A percentile compares a stretch with the other conserved stretches of the same genome.
Evolutionary conservation across 2,888 invertebrate species (phyloP).

Genomic region (Acrobeloides nanus): DNA sequence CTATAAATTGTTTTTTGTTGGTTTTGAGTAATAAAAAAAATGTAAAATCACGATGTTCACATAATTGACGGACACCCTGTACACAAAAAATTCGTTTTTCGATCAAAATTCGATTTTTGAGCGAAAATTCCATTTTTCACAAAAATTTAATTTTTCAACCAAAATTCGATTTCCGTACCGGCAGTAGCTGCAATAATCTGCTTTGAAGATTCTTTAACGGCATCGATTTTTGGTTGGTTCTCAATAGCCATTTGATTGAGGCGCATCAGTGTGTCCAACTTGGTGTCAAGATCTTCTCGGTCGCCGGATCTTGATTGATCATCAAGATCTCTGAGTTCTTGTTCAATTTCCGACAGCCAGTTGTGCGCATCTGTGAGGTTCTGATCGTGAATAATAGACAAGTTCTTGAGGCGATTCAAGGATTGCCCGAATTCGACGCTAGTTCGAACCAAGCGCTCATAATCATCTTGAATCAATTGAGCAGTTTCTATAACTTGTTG

Average conservation of each 20-base stretch:
- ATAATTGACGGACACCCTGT: too few relatives aligned
- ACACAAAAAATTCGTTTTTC: too few relatives aligned
- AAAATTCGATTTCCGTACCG: constrained; percentile 15
- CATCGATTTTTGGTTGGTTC: constrained; percentile 14
- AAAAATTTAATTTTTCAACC: too few relatives aligned
- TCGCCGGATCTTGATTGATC: not conserved
- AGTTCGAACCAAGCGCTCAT: constrained; percentile 12
- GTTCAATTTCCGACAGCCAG: constrained; percentile 16
- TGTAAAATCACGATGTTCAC: too few relatives aligned
- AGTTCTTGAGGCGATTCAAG: constrained; percentile 14
- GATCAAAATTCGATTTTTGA: too few relatives aligned
- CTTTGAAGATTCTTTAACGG: constrained; percentile 5
- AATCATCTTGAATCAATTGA: constrained; percentile 16
- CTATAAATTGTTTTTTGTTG: too few relatives aligned
- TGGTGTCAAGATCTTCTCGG: not conserved
- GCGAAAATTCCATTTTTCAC: too few relatives aligned
- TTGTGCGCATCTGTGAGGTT: constrained; percentile 10
- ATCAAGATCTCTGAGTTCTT: not conserved
- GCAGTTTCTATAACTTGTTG: constrained; percentile 21
- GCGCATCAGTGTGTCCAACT: constrained; percentile 10
- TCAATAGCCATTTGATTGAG: constrained; percentile 10
- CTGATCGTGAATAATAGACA: constrained; percentile 15
- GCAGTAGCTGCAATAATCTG: constrained; percentile 8
- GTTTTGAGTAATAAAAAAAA: too few relatives aligned
- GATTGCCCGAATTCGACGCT: constrained; percentile 16